Evolutionary conservation across 2,888 invertebrate species (phyloP).

Genomic region (Phyllotreta striolata): DNA sequence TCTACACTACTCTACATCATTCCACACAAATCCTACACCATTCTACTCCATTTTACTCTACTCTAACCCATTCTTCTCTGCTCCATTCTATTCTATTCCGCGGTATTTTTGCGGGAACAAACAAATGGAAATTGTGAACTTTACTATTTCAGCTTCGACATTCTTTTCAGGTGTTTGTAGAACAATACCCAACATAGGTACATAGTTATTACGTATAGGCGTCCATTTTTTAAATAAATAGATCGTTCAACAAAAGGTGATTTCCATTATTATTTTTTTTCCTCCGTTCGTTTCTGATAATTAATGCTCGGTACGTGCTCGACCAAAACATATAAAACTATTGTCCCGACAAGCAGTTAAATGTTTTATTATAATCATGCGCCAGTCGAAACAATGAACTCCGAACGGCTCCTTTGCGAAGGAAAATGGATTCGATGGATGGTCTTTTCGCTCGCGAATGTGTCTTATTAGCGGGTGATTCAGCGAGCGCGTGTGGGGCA

Average conservation of each 20-base stretch:
- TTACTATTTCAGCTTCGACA: neutral
- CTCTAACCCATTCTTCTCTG: too few species aligned
- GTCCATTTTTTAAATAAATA: slow-evolving; percentile 1
- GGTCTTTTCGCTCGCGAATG: too few species aligned
- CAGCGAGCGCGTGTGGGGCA: slow-evolving; percentile 26
- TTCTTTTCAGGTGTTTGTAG: slow-evolving; percentile 9
- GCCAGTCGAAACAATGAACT: neutral
- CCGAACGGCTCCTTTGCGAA: neutral
- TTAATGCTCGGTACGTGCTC: slow-evolving; percentile 8
- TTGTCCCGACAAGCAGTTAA: slow-evolving; percentile 10
- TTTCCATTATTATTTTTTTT: neutral
- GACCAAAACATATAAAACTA: slow-evolving; percentile 7
- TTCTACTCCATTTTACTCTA: too few species aligned
- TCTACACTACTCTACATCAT: too few species aligned
- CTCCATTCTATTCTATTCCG: too few species aligned
- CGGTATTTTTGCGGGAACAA: too few species aligned
- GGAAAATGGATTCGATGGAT: too few species aligned
- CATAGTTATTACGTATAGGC: too few species aligned
- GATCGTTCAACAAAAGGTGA: slow-evolving; percentile 11
- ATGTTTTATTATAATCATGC: slow-evolving; percentile 3
- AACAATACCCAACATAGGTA: neutral
- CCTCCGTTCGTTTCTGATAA: neutral
- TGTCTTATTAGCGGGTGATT: too few species aligned
- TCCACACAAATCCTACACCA: too few species aligned
- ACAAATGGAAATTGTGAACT: too few species aligned